A percentile compares a stretch with the other conserved stretches of the same genome.
phyloP scores from a whole-genome alignment of 2,113 vertebrate genomes.

The Periophthalmodon schlosseri region DNA sequence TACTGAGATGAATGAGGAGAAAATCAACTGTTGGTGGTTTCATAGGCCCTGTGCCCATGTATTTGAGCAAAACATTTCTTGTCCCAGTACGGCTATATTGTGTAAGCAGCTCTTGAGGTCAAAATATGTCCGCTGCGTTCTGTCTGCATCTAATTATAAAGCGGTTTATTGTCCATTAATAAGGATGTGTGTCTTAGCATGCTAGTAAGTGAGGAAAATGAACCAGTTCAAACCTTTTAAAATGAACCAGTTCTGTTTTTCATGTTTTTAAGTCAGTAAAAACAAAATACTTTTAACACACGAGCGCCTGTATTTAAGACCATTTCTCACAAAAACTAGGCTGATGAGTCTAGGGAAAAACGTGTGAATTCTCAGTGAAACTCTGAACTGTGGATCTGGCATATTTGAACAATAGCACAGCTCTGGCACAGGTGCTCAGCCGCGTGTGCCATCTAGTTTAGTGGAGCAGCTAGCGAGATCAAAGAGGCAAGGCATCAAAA shows the following conservation, averaged over 20 bases:
- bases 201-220: no score
- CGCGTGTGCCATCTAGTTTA: slow-evolving; percentile 46
- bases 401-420: slow-evolving; percentile 26
- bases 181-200: no score
- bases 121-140: no score
- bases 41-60: not conserved
- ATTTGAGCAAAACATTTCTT: no score
- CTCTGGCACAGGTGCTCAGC: slow-evolving; percentile 42
- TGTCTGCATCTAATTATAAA: no score
- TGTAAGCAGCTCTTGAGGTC: no score
- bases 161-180: no score
- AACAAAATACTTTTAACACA: no score
- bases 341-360: slow-evolving; percentile 12
- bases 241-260: no score
- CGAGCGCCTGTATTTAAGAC: not conserved
- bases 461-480: slow-evolving; percentile 52
- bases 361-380: slow-evolving; percentile 14
- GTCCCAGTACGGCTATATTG: no score
- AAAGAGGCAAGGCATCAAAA: slow-evolving; percentile 51
- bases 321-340: slow-evolving; percentile 2
- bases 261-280: no score
- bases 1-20: not conserved
- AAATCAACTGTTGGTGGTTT: not conserved
- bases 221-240: no score
- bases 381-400: slow-evolving; percentile 26